These are phyloP conservation scores for Smittia sp. DNA, from an alignment of 2,888 invertebrate genomes.

Conservation along the genomic window DNA sequence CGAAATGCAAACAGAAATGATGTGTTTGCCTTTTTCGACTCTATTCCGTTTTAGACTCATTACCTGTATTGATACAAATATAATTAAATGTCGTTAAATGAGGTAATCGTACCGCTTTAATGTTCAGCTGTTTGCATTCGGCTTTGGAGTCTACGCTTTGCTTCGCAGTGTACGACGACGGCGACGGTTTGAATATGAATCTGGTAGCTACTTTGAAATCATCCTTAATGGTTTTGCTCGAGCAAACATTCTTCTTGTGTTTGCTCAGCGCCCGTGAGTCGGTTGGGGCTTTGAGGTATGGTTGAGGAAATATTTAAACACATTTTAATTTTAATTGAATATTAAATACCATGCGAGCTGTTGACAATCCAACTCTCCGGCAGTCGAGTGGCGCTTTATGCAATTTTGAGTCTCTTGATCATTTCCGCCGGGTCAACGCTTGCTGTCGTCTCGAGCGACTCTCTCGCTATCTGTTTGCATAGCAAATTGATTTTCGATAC, in stretches of 20 bases:
- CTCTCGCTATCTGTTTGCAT: not conserved
- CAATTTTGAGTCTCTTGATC: constrained; percentile 17
- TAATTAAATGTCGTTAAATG: constrained; percentile 42
- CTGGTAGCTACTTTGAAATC: constrained; percentile 30
- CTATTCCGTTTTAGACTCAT: constrained; percentile 8
- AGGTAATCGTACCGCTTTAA: constrained; percentile 37
- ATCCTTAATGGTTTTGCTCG: constrained; percentile 34
- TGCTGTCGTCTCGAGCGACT: not conserved
- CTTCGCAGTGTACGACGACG: not conserved
- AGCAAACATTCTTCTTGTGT: constrained; percentile 17
- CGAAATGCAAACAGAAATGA: too few species aligned
- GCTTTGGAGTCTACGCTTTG: not conserved
- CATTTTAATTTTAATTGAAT: constrained; percentile 32
- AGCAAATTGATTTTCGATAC: constrained; percentile 21
- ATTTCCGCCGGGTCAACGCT: not conserved
- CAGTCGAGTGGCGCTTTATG: constrained; percentile 35
- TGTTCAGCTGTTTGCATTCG: constrained; percentile 30
- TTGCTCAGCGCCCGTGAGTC: constrained; percentile 13
- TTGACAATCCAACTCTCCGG: not conserved
- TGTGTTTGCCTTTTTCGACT: not conserved
- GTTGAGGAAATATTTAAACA: constrained; percentile 29
- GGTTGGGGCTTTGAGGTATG: constrained; percentile 26
- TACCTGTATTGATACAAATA: constrained; percentile 34
- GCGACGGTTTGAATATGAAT: not conserved
- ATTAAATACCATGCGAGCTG: constrained; percentile 37